A percentile compares a stretch with the other conserved stretches of the same genome.
Conservation (phyloP, 2,888 invertebrate species). For the Portevinia maculata region DNA sequence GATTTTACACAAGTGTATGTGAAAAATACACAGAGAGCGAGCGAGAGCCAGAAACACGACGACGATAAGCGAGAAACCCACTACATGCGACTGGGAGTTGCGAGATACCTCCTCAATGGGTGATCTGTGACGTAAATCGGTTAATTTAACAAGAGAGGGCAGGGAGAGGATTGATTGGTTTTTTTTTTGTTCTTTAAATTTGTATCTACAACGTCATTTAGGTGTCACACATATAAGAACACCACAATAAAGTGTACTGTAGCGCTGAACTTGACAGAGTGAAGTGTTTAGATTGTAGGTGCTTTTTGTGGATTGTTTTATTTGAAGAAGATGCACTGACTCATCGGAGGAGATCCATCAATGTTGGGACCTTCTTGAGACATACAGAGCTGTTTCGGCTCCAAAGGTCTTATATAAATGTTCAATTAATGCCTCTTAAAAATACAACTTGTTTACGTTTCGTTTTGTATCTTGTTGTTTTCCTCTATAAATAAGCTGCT, state of each 20-base stretch:
- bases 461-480: conserved; percentile 9
- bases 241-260: conserved; percentile 31
- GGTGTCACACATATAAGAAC: conserved; percentile 46
- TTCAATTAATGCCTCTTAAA: conserved; percentile 30
- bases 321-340: conserved; percentile 41
- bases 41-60: no score
- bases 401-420: conserved; percentile 28
- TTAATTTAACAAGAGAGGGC: conserved; percentile 33
- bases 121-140: conserved; percentile 47
- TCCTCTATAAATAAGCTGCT: conserved; percentile 44
- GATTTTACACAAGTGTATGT: conserved; percentile 2
- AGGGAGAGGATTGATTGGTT: background rate
- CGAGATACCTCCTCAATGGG: conserved; percentile 22
- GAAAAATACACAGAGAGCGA: conserved; percentile 19
- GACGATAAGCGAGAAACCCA: conserved; percentile 28
- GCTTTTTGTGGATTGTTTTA: conserved; percentile 1
- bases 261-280: conserved; percentile 66
- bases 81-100: conserved; percentile 39
- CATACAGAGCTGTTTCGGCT: conserved; percentile 33
- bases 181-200: conserved; percentile 41
- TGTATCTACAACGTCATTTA: conserved; percentile 59
- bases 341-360: conserved; percentile 27
- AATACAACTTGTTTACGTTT: conserved; percentile 34
- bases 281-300: conserved; percentile 2
- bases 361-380: background rate